A percentile compares a stretch with the other conserved stretches of the same genome.
Conservation (phyloP, 2,113 vertebrate genomes). For the Drymodes brunneopygia region DNA sequence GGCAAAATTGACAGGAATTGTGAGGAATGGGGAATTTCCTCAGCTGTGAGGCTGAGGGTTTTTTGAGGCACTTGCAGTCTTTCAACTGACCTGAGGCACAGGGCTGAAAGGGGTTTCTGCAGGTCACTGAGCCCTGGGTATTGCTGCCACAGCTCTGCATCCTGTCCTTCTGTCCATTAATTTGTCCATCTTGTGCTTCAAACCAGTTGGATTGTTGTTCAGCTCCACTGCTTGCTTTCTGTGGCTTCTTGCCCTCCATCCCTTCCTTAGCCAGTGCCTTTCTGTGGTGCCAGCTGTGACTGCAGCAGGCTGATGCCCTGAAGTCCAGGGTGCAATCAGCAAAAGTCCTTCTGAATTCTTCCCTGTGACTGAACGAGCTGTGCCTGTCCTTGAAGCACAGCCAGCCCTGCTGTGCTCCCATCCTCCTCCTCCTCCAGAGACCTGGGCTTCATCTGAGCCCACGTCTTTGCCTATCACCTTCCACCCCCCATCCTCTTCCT, state of each 20-base stretch:
- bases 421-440: background rate
- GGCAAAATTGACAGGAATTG: background rate
- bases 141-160: background rate
- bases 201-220: background rate
- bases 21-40: background rate
- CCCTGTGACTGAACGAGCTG: background rate
- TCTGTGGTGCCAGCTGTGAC: background rate
- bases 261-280: background rate
- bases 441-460: background rate
- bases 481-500: background rate
- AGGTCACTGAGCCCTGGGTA: background rate
- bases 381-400: background rate
- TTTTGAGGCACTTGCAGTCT: background rate
- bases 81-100: background rate
- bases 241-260: background rate
- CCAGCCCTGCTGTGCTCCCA: background rate
- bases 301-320: background rate
- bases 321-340: background rate
- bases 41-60: background rate
- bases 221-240: background rate
- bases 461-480: fast-evolving
- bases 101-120: background rate
- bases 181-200: background rate
- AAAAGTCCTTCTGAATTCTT: background rate
- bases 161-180: background rate